Evolutionary conservation across 2,113 vertebrate species (phyloP).

Genomic region (Burhinus oedicnemus): DNA sequence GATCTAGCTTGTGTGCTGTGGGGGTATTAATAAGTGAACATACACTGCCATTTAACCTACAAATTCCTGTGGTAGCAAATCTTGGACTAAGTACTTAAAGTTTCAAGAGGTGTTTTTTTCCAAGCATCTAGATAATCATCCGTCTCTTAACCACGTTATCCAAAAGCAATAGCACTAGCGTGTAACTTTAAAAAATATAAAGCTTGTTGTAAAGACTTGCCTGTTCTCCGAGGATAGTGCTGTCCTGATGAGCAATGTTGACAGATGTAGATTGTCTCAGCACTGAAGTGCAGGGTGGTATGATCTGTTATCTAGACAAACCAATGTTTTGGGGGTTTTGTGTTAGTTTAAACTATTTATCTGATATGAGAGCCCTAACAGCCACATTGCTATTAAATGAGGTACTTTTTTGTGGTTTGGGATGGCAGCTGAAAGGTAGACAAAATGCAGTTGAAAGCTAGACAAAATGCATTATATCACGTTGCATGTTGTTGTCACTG

Average conservation of each 20-base stretch:
- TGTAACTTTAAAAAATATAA: background rate
- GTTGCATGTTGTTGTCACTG: background rate
- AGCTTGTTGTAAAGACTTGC: background rate
- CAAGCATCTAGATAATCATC: background rate
- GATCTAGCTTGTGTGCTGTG: background rate
- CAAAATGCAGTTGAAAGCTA: background rate
- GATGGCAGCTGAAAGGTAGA: background rate
- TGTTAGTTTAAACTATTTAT: background rate
- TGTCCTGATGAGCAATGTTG: background rate
- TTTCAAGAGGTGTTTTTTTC: background rate
- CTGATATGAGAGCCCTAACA: background rate
- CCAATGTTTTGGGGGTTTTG: background rate
- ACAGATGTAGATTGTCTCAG: background rate
- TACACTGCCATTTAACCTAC: background rate
- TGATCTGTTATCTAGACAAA: background rate
- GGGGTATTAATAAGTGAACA: background rate
- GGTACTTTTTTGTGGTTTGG: background rate
- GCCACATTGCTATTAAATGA: background rate
- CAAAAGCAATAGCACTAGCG: background rate
- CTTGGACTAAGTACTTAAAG: background rate
- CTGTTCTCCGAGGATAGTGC: accelerated
- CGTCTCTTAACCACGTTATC: background rate
- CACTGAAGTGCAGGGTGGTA: background rate
- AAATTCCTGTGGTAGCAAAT: background rate
- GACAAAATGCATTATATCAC: background rate